These are phyloP conservation scores for Hucho hucho DNA, from an alignment of 2,113 vertebrate species.

Conservation along the genomic window DNA sequence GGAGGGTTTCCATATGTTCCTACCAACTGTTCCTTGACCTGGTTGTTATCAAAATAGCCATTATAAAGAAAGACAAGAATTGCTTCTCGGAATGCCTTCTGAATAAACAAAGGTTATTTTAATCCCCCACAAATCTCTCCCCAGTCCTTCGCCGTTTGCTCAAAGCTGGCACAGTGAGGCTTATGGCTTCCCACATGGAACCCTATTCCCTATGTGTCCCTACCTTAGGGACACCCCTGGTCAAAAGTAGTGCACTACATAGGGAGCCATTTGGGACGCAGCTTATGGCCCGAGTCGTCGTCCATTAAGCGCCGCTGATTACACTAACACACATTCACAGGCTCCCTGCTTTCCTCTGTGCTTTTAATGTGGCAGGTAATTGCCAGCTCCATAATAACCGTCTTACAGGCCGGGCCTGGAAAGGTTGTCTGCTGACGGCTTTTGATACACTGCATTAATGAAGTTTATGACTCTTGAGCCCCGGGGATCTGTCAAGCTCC, in stretches of 20 bases:
- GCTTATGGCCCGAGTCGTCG: background rate
- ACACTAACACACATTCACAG: background rate
- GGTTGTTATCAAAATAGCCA: background rate
- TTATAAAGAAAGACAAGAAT: background rate
- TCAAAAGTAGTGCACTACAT: no score
- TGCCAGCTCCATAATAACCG: constrained; percentile 33
- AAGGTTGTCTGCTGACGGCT: constrained; percentile 27
- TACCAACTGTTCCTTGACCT: background rate
- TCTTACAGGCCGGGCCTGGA: background rate
- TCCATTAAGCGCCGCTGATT: background rate
- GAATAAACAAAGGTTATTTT: background rate
- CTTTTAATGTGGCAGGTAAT: constrained; percentile 19
- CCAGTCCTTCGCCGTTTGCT: background rate
- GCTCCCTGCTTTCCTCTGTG: background rate
- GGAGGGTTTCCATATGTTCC: background rate
- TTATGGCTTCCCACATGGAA: background rate
- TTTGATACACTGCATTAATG: constrained; percentile 10
- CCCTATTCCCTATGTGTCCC: no score
- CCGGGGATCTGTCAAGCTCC: background rate
- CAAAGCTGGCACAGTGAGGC: background rate
- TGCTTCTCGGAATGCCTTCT: background rate
- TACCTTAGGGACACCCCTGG: no score
- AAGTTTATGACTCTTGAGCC: constrained; percentile 30
- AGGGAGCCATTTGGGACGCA: no score
- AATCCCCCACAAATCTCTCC: background rate